A percentile compares a stretch with the other conserved stretches of the same genome.
Conservation (phyloP, 1,140 invertebrate genomes). For the Apocrypta bakeri region DNA sequence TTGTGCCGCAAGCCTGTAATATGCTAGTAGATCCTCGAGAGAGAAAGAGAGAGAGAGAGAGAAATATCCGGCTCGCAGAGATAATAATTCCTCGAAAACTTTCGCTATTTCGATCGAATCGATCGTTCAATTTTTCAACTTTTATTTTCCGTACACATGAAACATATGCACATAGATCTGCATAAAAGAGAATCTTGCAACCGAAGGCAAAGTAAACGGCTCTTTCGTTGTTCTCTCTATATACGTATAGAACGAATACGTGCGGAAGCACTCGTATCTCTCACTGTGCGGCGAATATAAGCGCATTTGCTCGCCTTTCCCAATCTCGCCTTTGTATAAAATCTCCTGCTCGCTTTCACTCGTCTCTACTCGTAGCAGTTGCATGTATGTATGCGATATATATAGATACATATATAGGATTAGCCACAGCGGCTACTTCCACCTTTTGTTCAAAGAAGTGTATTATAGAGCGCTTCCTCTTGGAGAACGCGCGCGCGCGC, state of each 20-base stretch:
- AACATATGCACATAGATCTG: too few species aligned
- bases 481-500: not conserved
- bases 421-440: slow-evolving; percentile 3
- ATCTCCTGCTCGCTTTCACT: slow-evolving; percentile 48
- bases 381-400: not conserved
- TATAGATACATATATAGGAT: not conserved
- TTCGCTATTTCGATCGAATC: slow-evolving; percentile 6
- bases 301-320: slow-evolving; percentile 17
- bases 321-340: slow-evolving; percentile 42
- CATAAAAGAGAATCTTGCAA: not conserved
- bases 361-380: not conserved
- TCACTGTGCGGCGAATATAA: not conserved
- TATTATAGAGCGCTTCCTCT: slow-evolving; percentile 24
- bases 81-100: not conserved
- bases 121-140: too few species aligned
- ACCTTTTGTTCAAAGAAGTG: slow-evolving; percentile 37
- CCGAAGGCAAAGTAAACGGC: not conserved
- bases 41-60: too few species aligned
- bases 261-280: too few species aligned
- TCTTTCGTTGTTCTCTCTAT: too few species aligned
- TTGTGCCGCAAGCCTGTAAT: too few species aligned
- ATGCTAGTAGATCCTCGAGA: too few species aligned
- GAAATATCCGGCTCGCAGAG: too few species aligned
- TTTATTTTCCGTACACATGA: too few species aligned
- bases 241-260: not conserved